Evolutionary conservation across 2,797 vertebrate genomes (phyloP), one percentile per base, ranked within the genome.

Genomic region (Morelia viridis): DNA sequence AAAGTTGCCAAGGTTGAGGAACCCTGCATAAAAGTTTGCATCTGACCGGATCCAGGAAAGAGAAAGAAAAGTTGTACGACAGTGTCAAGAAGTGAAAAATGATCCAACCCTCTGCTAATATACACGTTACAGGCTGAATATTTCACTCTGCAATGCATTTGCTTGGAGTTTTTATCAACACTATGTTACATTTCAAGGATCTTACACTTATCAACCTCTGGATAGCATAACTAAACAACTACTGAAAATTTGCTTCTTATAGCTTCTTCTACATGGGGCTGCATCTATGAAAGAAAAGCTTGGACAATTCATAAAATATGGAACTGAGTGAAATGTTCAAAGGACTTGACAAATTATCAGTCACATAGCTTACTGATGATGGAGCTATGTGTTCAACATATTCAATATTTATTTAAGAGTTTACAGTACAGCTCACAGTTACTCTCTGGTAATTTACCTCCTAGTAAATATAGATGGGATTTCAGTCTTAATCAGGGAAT

Each of bases 21-120:
- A 41, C 35, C 35, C 35, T 41, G 35, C 35, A 41, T 41, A 41
- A 62, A 61, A 46, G 12, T 22, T 53, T 80, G 50, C 50, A 35
- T 26, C 41, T 80, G 68, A 31, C 28, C 28, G 13, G 41, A 28
- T 8, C 26, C 53, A 19, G 0, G 7, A 50, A 28, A 58, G 19
- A 17, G 28, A 7, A 28, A 19, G 26, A 5, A 28, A 17, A 46
- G 13, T 26, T 80, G 10, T 56, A 57, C 17, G 57, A 89, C 71
- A 80, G 2, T 46, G 61, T 91, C 85, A 93, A 6, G 65, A 41
- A 80, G 15, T 61, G 24, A 92, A 80, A 92, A 92, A 90, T 41
- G 64, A 90, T 53, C 26, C 31, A 86, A 50, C 41, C 22, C 35
- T 86, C 85, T 50, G 26, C 15, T 19, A 28, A 19, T 35, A 53